Evolutionary conservation across 2,888 invertebrate species (phyloP).

Genomic region (Pharmacophagus antenor): DNA sequence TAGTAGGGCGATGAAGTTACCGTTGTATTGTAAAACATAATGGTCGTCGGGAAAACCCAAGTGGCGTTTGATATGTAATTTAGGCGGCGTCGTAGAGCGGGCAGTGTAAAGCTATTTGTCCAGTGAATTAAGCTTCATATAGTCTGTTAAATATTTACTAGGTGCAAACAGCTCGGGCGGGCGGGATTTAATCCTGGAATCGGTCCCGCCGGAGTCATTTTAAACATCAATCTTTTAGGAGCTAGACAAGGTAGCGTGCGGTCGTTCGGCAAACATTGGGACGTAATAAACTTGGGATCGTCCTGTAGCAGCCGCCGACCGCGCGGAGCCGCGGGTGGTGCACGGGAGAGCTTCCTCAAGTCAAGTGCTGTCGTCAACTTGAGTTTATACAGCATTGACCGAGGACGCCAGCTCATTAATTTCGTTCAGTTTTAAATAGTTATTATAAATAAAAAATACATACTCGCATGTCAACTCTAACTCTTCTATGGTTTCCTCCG

Average conservation of each 20-base stretch:
- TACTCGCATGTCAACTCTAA: no score
- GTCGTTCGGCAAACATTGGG: not conserved
- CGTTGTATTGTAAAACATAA: not conserved
- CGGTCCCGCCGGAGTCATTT: slow-evolving; percentile 11
- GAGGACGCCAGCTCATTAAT: no score
- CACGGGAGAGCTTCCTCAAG: no score
- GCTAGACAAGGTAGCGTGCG: slow-evolving; percentile 3
- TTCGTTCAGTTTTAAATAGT: no score
- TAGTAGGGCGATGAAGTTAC: no score
- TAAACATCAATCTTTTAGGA: slow-evolving; percentile 9
- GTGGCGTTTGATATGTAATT: not conserved
- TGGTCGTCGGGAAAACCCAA: not conserved
- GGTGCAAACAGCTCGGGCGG: slow-evolving; percentile 13
- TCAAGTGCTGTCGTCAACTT: no score
- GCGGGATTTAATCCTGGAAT: slow-evolving; percentile 1
- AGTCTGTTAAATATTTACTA: slow-evolving; percentile 7
- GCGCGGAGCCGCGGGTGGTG: no score
- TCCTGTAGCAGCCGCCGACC: no score
- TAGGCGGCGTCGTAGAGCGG: not conserved
- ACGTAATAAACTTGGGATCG: no score
- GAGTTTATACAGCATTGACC: no score
- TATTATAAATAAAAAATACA: no score
- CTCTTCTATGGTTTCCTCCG: no score
- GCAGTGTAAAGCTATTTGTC: slow-evolving; percentile 2
- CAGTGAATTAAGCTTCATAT: not conserved